These are phyloP conservation scores for Melozone crissalis DNA, from an alignment of 2,113 vertebrate genomes.

Conservation along the genomic window DNA sequence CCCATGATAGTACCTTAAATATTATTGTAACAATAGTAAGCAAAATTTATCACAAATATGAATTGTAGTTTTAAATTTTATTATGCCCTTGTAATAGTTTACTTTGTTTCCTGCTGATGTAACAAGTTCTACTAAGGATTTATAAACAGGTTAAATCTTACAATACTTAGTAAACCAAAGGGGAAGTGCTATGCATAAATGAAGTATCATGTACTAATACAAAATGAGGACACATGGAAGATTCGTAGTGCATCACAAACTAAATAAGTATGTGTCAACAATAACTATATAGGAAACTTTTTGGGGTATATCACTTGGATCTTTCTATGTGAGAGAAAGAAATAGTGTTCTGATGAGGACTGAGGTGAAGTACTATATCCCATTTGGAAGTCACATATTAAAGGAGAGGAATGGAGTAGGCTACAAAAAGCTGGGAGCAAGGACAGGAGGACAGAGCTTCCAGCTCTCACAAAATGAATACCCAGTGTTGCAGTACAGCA, in stretches of 20 bases:
- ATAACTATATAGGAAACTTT: not conserved
- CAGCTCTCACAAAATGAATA: not conserved
- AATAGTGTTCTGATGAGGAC: not conserved
- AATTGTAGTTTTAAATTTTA: not conserved
- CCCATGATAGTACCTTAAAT: not conserved
- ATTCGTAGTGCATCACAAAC: not conserved
- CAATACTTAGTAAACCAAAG: not conserved
- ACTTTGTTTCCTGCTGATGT: not conserved
- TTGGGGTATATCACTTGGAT: not conserved
- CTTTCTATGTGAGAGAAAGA: not conserved
- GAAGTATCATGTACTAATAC: not conserved
- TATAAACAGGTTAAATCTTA: not conserved
- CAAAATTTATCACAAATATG: not conserved
- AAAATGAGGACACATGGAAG: not conserved
- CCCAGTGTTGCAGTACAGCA: accelerated
- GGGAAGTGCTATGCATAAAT: not conserved
- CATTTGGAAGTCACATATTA: not conserved
- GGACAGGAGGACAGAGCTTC: not conserved
- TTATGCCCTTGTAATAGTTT: not conserved
- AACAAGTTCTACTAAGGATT: not conserved
- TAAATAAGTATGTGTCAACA: not conserved
- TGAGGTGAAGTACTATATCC: not conserved
- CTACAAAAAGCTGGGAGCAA: not conserved
- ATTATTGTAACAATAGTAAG: not conserved
- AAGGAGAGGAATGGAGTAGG: not conserved